A percentile compares a stretch with the other conserved stretches of the same genome.
Conservation (phyloP, 2,888 invertebrate species). For the Rhodophaea formosa region DNA sequence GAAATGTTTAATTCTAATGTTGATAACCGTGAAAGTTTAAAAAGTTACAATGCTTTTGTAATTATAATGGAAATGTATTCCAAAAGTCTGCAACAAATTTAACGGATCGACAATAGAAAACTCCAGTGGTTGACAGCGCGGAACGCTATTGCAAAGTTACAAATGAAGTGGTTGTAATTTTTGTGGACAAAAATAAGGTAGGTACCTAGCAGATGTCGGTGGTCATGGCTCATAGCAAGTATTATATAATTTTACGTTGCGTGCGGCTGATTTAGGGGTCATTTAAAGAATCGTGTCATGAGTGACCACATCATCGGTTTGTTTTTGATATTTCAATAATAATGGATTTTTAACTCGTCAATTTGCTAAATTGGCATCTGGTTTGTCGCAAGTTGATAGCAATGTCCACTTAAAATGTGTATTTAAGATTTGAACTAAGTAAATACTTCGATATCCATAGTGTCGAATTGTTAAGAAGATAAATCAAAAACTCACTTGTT, state of each 20-base stretch:
- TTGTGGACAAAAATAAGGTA: background rate
- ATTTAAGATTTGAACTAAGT: no score
- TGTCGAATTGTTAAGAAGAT: no score
- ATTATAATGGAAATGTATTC: background rate
- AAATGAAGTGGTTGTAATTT: slow-evolving; percentile 12
- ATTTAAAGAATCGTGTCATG: background rate
- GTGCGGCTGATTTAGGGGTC: background rate
- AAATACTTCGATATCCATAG: no score
- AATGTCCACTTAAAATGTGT: background rate
- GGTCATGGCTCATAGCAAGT: background rate
- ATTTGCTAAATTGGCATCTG: background rate
- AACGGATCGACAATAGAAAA: background rate
- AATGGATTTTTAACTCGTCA: background rate
- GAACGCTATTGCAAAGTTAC: slow-evolving; percentile 14
- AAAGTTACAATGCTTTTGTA: no score
- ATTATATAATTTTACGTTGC: slow-evolving; percentile 5
- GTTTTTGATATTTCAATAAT: background rate
- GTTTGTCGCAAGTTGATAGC: background rate
- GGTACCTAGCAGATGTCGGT: slow-evolving; percentile 5
- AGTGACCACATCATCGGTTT: background rate
- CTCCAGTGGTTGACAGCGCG: background rate
- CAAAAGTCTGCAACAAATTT: background rate
- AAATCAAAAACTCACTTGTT: slow-evolving; percentile 47
- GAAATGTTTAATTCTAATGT: no score
- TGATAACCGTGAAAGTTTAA: no score